phyloP scores from a whole-genome alignment of 2,797 vertebrate species.

The Chelidonichthys spinosus region DNA sequence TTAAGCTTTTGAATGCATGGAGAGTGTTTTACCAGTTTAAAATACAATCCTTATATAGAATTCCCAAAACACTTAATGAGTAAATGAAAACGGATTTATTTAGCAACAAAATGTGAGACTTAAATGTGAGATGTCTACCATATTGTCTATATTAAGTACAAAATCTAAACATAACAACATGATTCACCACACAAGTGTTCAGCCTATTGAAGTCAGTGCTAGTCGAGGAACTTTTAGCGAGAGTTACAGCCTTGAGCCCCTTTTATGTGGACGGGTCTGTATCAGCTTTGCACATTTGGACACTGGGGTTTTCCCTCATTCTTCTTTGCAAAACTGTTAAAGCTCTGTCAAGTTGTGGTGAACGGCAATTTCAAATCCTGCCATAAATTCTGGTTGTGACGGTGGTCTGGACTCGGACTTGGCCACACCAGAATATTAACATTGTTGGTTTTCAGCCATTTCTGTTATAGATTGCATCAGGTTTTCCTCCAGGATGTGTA shows the following conservation, averaged over 20 bases:
- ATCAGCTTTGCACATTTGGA: conserved; percentile 18
- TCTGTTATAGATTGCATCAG: neutral
- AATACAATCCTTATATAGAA: neutral
- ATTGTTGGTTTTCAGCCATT: conserved; percentile 11
- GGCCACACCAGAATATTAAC: conserved; percentile 3
- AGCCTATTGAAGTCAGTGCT: neutral
- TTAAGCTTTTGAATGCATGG: neutral
- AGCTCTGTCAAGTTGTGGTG: conserved; percentile 4
- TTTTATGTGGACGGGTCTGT: neutral
- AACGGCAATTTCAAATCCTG: conserved; percentile 10
- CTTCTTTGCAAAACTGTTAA: neutral
- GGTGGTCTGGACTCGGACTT: neutral
- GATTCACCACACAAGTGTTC: neutral
- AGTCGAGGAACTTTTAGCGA: neutral
- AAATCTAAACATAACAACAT: neutral
- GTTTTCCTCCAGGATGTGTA: conserved; percentile 11
- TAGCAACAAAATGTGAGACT: neutral
- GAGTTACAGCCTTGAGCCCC: neutral
- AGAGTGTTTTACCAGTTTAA: neutral
- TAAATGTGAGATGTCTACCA: neutral
- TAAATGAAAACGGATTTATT: neutral
- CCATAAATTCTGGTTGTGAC: conserved; percentile 14
- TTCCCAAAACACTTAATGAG: neutral
- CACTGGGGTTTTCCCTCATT: conserved; percentile 9
- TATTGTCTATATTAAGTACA: neutral